Evolutionary conservation across 1,140 invertebrate genomes (phyloP).

Genomic region (Calliopsis andreniformis): DNA sequence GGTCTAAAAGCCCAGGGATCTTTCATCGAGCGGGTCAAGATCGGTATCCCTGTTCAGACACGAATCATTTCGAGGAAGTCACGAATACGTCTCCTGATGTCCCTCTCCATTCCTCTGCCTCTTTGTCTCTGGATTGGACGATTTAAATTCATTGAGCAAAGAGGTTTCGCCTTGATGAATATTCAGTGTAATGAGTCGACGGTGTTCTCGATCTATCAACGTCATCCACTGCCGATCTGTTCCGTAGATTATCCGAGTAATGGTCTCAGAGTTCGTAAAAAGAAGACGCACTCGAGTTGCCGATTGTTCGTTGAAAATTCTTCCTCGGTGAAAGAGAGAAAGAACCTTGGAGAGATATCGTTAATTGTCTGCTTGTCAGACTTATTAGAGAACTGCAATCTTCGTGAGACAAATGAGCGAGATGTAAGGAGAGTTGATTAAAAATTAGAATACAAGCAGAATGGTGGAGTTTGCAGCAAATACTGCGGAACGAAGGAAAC

Average conservation of each 20-base stretch:
- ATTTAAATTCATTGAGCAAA: slow-evolving; percentile 48
- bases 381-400: background rate
- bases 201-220: slow-evolving; percentile 53
- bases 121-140: background rate
- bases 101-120: too few species aligned
- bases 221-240: slow-evolving; percentile 30
- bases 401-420: background rate
- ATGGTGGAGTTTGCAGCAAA: background rate
- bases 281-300: background rate
- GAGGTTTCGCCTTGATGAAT: slow-evolving; percentile 54
- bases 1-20: background rate
- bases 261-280: slow-evolving; percentile 13
- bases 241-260: slow-evolving; percentile 30
- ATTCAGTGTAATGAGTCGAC: slow-evolving; percentile 53
- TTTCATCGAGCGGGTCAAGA: slow-evolving; percentile 15
- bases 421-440: too few species aligned
- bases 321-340: too few species aligned
- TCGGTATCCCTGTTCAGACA: slow-evolving; percentile 25
- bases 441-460: too few species aligned
- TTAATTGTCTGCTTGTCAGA: background rate
- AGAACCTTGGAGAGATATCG: too few species aligned
- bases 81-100: background rate
- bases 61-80: slow-evolving; percentile 13
- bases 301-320: slow-evolving; percentile 5
- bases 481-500: slow-evolving; percentile 32